Conservation (phyloP, 2,113 vertebrate species). For the Cavia porcellus region DNA sequence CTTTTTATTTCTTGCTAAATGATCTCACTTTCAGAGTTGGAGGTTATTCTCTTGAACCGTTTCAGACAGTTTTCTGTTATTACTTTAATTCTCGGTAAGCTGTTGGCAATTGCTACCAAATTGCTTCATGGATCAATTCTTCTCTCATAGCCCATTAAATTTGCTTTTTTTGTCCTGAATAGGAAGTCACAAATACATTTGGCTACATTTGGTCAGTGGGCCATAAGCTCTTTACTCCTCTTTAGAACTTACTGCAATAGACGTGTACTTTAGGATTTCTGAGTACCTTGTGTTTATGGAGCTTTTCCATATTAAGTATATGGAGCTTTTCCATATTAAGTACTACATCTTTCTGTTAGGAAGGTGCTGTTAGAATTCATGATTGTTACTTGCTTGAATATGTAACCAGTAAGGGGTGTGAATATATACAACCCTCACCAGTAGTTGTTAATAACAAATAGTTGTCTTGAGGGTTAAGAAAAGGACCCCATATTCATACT, state of each 20-base stretch:
- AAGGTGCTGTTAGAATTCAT: neutral
- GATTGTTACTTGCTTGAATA: slow-evolving; percentile 41
- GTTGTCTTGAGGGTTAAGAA: neutral
- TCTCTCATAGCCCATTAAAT: slow-evolving; percentile 79
- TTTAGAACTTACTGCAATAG: slow-evolving; percentile 50
- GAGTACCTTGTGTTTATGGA: neutral
- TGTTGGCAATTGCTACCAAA: slow-evolving; percentile 83
- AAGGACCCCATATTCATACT: neutral
- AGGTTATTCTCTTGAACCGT: slow-evolving; percentile 75
- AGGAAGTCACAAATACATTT: slow-evolving; percentile 81
- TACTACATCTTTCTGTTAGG: neutral
- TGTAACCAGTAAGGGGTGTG: neutral
- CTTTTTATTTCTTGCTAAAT: slow-evolving; percentile 74
- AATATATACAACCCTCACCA: neutral
- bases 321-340: slow-evolving; percentile 57
- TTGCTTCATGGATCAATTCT: slow-evolving; percentile 85
- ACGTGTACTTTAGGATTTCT: slow-evolving; percentile 44
- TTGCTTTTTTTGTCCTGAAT: slow-evolving; percentile 76
- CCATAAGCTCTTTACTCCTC: slow-evolving; percentile 67
- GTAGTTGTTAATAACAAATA: neutral
- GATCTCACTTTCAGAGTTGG: slow-evolving; percentile 76
- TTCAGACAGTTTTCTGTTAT: slow-evolving; percentile 82
- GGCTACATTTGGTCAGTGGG: slow-evolving; percentile 78
- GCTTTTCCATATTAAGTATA: slow-evolving; percentile 56
- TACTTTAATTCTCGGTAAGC: slow-evolving; percentile 85